These are phyloP conservation scores for Actinostola sp. DNA, from an alignment of 92 coral and sea anemone species.

Conservation along the genomic window DNA sequence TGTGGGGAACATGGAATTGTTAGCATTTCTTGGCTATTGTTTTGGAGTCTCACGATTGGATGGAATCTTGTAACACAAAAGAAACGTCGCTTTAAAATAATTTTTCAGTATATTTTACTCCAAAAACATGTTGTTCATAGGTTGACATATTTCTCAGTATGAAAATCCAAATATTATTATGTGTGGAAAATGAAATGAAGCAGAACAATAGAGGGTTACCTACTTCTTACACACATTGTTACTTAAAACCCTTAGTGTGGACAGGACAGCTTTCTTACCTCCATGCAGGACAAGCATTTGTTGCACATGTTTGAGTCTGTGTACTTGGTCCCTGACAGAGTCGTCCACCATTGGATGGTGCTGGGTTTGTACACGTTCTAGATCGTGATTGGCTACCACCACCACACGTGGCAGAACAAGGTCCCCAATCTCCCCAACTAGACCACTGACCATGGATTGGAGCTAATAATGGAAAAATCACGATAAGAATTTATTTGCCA, in stretches of 20 bases:
- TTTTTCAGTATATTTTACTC: no score
- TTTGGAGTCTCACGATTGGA: no score
- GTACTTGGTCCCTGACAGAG: conserved; percentile 3
- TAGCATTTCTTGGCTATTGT: no score
- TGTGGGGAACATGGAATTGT: no score
- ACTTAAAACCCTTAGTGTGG: neutral
- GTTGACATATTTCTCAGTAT: no score
- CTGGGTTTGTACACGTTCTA: conserved; percentile 38
- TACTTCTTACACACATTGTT: neutral
- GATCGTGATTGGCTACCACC: conserved; percentile 19
- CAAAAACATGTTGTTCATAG: no score
- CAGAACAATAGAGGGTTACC: neutral
- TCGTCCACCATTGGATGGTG: conserved; percentile 36
- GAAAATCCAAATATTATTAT: no score
- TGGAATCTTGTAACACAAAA: no score
- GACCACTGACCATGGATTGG: conserved; percentile 40
- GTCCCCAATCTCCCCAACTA: conserved; percentile 10
- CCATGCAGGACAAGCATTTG: conserved; percentile 14
- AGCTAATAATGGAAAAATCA: no score
- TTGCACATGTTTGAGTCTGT: conserved; percentile 11
- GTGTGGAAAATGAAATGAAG: no score
- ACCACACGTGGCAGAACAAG: conserved; percentile 33
- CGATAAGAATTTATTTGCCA: no score
- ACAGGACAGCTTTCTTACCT: neutral
- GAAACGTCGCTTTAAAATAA: no score